Base-by-base conservation (phyloP, 2,888 invertebrate species). In the Pandemis cinnamomeana region DNA sequence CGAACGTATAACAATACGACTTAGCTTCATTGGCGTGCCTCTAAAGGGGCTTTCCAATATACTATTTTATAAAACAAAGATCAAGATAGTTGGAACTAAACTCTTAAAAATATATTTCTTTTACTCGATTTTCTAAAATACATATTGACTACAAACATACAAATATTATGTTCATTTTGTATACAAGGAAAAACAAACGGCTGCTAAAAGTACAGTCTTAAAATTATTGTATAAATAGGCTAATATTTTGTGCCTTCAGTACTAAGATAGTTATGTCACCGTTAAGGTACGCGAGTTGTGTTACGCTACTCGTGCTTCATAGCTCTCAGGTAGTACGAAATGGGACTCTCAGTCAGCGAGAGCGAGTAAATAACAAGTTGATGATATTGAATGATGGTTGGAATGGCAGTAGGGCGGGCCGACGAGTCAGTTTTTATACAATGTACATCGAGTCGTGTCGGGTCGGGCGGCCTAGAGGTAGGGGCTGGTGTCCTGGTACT, bases 401-500 rank as follows among this genome's bases (percentile, higher is more conserved):
- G 27, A 64, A 64, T 64, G 27, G n/a, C 10, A 10, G 6, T 42
- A 2, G 44, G 15, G 20, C 20, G 6, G 46, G 63, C 3, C 6
- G 11, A 55, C 48, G 66, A 61, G 67, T 10, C 5, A 53, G n/a
- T 64, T 71, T 64, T 55, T 66, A 58, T 46, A 61, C 74, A 74
- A 74, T 71, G 74, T 62, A 71, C 67, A 68, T 53, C 55, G 67
- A 66, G 44, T 67, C 51, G 67, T 68, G 60, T 5, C n/a, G 72
- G 41, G 71, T 68, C 76, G 27, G 62, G 61, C 53, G 76, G 78
- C 82, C 89, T 91, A 91, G 76, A 89, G 92, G 81, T 92, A 93
- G 75, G 92, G 90, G 86, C 87, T 91, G 83, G 94, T 91, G 87
- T 94, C 94, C 75, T 93, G 89, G 84, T 90, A 92, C 71, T 94